phyloP scores from a whole-genome alignment of 2,888 invertebrate genomes.

The Stenchaetothrips biformis region DNA sequence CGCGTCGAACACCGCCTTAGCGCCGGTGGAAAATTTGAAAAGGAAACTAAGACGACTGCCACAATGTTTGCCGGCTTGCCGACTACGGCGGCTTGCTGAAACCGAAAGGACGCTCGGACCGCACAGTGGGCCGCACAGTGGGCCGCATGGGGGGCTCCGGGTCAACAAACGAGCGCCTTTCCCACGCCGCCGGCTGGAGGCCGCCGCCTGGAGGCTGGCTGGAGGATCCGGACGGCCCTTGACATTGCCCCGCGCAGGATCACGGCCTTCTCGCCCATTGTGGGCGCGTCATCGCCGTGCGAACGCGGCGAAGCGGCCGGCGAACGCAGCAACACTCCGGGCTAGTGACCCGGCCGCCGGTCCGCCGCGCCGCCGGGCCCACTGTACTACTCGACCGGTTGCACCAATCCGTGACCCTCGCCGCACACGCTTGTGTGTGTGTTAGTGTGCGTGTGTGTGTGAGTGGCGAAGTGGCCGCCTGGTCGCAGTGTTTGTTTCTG shows the following conservation, averaged over 20 bases:
- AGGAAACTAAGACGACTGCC: too few relatives aligned
- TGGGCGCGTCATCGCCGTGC: background rate
- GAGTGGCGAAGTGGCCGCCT: too few relatives aligned
- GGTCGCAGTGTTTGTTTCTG: too few relatives aligned
- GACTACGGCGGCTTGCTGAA: too few relatives aligned
- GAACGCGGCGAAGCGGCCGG: constrained; percentile 42
- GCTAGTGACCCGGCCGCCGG: background rate
- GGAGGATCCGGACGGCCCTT: background rate
- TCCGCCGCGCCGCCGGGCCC: background rate
- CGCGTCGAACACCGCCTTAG: too few relatives aligned
- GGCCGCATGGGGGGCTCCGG: background rate
- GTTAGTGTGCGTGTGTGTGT: too few relatives aligned
- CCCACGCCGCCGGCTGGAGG: background rate
- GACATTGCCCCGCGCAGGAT: background rate
- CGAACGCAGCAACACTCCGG: constrained; percentile 43
- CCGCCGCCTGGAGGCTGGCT: background rate
- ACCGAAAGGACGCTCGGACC: background rate
- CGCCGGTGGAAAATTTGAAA: too few relatives aligned
- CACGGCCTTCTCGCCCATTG: background rate
- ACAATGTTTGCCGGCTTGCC: too few relatives aligned
- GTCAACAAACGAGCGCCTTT: background rate
- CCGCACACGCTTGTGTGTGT: too few relatives aligned
- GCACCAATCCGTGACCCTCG: background rate
- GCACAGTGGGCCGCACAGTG: background rate
- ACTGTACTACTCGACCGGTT: constrained; percentile 24